Evolutionary conservation across 2,888 invertebrate genomes (phyloP).

Genomic region (Bunonema sp.): DNA sequence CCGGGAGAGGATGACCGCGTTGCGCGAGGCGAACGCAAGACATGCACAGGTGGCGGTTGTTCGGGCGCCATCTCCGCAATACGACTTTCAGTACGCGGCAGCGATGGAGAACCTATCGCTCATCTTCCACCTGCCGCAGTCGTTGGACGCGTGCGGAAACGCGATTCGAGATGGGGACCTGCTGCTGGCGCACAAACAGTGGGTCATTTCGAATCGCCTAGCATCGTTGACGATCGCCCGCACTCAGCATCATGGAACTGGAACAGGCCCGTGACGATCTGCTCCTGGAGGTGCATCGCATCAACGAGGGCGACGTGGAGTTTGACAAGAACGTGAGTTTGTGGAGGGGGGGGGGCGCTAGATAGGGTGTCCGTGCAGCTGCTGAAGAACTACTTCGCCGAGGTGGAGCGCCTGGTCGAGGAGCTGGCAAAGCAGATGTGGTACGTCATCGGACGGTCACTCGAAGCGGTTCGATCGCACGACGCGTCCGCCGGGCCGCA

Average conservation of each 20-base stretch:
- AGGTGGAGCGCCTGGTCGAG: conserved; percentile 76
- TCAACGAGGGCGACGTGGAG: conserved; percentile 51
- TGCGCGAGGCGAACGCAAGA: conserved; percentile 76
- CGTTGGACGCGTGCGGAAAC: conserved; percentile 78
- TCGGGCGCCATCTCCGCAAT: no score
- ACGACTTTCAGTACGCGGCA: conserved; percentile 80
- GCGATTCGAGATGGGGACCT: conserved; percentile 86
- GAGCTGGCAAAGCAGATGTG: conserved; percentile 55
- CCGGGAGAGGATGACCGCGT: conserved; percentile 64
- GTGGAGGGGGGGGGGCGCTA: background rate
- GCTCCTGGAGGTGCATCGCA: conserved; percentile 76
- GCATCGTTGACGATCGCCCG: background rate
- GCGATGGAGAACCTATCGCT: conserved; percentile 73
- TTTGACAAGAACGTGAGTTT: background rate
- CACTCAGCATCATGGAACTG: conserved; percentile 71
- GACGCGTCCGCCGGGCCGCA: conserved; percentile 57
- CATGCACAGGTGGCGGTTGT: no score
- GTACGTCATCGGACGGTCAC: conserved; percentile 69
- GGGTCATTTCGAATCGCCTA: no score
- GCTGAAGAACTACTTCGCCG: conserved; percentile 83
- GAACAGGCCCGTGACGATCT: conserved; percentile 91
- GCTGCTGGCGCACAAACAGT: conserved; percentile 72
- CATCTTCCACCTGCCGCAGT: conserved; percentile 89
- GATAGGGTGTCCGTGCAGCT: conserved; percentile 48
- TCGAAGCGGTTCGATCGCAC: conserved; percentile 73